These are phyloP conservation scores for Hippocampus barbouri DNA, from an alignment of 2,113 vertebrate species.

Conservation along the genomic window DNA sequence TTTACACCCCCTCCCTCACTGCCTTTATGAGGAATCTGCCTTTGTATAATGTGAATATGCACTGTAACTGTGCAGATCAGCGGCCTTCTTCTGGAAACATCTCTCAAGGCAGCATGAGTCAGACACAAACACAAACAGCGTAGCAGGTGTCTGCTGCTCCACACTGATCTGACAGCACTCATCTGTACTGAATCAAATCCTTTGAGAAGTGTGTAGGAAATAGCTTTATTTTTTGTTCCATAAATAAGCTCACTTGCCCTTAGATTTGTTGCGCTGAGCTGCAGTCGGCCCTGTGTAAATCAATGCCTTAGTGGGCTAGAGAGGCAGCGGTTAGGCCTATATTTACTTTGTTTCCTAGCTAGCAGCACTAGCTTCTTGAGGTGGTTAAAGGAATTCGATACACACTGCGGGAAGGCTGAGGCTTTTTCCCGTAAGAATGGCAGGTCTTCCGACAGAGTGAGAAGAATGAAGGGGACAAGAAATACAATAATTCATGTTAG, in stretches of 20 bases:
- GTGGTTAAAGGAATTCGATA: conserved; percentile 68
- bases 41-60: conserved; percentile 21
- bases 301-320: conserved; percentile 68
- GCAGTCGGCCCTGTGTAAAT: conserved; percentile 67
- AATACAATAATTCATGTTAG: conserved; percentile 47
- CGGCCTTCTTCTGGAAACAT: conserved; percentile 19
- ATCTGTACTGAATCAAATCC: conserved; percentile 60
- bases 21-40: conserved; percentile 28
- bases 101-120: conserved; percentile 15
- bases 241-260: conserved; percentile 67
- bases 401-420: conserved; percentile 56
- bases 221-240: conserved; percentile 65
- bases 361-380: conserved; percentile 60
- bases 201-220: conserved; percentile 57
- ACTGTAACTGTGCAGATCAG: conserved; percentile 22
- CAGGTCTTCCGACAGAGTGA: conserved; percentile 50
- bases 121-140: conserved; percentile 21
- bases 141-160: conserved; percentile 29
- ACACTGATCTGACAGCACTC: conserved; percentile 52
- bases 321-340: conserved; percentile 59
- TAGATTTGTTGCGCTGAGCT: conserved; percentile 69
- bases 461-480: conserved; percentile 59
- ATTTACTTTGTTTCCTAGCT: conserved; percentile 70
- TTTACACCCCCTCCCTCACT: background rate
- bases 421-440: conserved; percentile 48